Evolutionary conservation across 2,113 vertebrate genomes (phyloP), one percentile per base, ranked within the genome.

Genomic region (Loxodonta africana): DNA sequence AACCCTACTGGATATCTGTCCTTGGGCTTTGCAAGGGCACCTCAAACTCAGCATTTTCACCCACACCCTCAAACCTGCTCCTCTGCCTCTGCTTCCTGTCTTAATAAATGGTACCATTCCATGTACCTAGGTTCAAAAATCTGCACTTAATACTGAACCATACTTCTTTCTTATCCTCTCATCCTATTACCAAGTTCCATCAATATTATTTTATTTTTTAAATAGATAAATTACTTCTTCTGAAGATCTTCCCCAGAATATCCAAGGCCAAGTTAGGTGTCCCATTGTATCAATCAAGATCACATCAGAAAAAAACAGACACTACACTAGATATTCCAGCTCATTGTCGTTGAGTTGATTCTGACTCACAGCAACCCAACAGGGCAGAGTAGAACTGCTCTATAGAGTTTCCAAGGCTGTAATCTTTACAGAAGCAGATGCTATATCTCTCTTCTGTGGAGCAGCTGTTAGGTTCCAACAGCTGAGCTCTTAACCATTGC

Each of bases 11-110:
- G 23, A 17, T 18, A 53, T n/a, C 37, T 53, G 15, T 18, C 51
- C 11, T 63, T 28, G 5, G 4, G 4, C 20, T 1, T 15, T 23
- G 14, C 46, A 76, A 0, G 0, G 67, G 37, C 9, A 82, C 30
- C 62, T 95, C 77, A 76, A 44, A 46, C 3, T 91, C 65, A 48
- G 25, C 62, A 89, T 41, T 53, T 86, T 23, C 17, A 8, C 15
- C 1, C 8, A 5, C 20, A 8, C 2, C 17, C 33, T 14, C 41
- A 86, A 53, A 73, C 23, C 30, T 41, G 12, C 6, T 21, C 21
- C 41, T 87, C 63, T 60, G 11, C 6, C 57, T 33, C 83, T 76
- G 14, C 6, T 77, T 94, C 28, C 11, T 60, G 11, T 26, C 48
- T 90, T 93, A 60, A 65, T 17, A 80, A 91, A 96, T 51, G 20